Base-by-base conservation (phyloP, 1,140 invertebrate genomes). In the Oreohelix idahoensis region DNA sequence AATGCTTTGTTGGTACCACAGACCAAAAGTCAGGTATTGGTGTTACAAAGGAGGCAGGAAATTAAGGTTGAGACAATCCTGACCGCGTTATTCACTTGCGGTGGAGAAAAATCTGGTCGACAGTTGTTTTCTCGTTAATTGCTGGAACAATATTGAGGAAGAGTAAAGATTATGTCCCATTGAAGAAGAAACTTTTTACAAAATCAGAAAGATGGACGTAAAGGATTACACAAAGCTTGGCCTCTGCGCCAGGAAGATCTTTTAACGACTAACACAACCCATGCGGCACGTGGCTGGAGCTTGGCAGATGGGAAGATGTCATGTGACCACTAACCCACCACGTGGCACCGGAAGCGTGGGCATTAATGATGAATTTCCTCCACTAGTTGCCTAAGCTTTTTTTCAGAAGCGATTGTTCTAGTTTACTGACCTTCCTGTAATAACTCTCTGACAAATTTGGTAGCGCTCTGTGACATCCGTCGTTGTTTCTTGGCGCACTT, bases 301-400 rank as follows among this genome's bases (percentile, higher is more conserved):
- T 66, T 32, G 29, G 63, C 63, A 66, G 63, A 66, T 66, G 63
- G 63, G 63, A 66, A 11, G 63, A 66, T 66, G 63, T 66, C 63
- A 32, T 32, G 29, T 32, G 63, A 66, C 63, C 63, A 66, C 63
- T 32, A 35, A 11, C 29, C 29, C 23, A 66, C 63, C n/a, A 32
- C 29, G 63, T 66, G 63, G 63, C 63, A 66, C 63, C 63, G 63
- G 63, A 66, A 66, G 63, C 29, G 63, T 66, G 63, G 63, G 20
- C n/a, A 66, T 66, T 66, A 66, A 32, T 66, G 63, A 66, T 23
- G 63, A 66, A 66, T 32, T 32, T 32, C 29, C 63, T 32, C 8
- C 29, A 10, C 5, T 32, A 66, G n/a, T 2, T 66, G n/a, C 8
- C n/a, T 2, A 32, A 66, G 29, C n/a, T 10, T 8, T 29, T 32